Base-by-base conservation (phyloP, 1,140 invertebrate genomes). In the Ooceraea biroi region DNA sequence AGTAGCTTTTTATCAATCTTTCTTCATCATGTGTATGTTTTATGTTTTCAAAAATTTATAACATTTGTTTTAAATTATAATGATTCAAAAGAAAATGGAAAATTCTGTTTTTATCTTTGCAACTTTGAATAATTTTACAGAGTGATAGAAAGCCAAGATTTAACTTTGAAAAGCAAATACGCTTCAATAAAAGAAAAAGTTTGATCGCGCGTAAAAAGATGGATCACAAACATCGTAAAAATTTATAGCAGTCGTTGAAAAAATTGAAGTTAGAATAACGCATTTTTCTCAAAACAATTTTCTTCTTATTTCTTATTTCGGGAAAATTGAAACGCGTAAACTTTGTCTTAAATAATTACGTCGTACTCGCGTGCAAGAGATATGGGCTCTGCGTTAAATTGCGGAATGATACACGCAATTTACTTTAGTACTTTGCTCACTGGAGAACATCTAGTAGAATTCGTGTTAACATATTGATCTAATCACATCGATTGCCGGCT, bases 381-480 rank as follows among this genome's bases (percentile, higher is more conserved):
- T 25, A 25, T 8, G 25, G 7, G n/a, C 14, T 36, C 27, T 12
- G 7, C 4, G 36, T 27, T 77, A 66, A 55, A 77, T 19, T 41
- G 41, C n/a, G 3, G 11, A 60, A 48, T n/a, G 12, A 27, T 27
- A 55, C 48, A 57, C 69, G 19, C 22, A 57, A 14, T 27, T 78
- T 41, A 27, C 27, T 36, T 63, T 10, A 36, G 30, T 7, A 17
- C 12, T 77, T 12, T 3, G 17, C 22, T 58, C 36, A 55, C 1
- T 1, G 14, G n/a, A 1, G 27, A 44, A 44, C 50, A 71, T 80
- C 41, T 27, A n/a, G 50, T 69, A 48, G 50, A 71, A 58, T 80
- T 55, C 12, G 22, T 63, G 22, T 58, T 80, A 50, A 80, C 52
- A 22, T 27, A 58, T 80, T 80, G 65, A 71, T 71, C 50, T 80